Percentiles rank a stretch among this genome's conserved stretches.
phyloP scores from a whole-genome alignment of 2,113 vertebrate species.

The Bubo scandiacus region DNA sequence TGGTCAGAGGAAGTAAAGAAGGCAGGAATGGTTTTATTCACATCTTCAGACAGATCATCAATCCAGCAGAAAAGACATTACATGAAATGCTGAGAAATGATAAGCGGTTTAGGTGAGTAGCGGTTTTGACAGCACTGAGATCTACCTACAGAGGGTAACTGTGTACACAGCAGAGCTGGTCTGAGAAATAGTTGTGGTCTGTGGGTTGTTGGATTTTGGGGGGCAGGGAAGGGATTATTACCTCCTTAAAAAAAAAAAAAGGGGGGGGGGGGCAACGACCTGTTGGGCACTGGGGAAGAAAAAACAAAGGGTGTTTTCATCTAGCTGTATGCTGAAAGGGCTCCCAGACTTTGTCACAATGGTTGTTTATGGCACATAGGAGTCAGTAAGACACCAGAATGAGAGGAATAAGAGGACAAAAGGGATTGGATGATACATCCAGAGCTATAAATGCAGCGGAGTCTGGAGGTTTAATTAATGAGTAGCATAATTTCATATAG shows the following conservation, averaged over 20 bases:
- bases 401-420: background rate
- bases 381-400: background rate
- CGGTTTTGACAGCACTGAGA: background rate
- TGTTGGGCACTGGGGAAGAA: no score
- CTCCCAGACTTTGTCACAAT: background rate
- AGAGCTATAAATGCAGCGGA: background rate
- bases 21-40: conserved; percentile 94
- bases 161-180: background rate
- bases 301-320: background rate
- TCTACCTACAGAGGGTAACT: background rate
- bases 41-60: conserved; percentile 83
- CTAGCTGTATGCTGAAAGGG: background rate
- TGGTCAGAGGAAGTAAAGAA: conserved; percentile 93
- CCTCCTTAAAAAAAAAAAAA: background rate
- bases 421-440: background rate
- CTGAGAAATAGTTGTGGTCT: background rate
- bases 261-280: no score
- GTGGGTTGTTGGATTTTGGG: background rate
- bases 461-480: background rate
- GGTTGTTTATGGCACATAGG: background rate
- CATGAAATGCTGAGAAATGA: conserved; percentile 83
- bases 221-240: background rate
- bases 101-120: conserved; percentile 86
- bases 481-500: background rate
- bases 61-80: conserved; percentile 83